Percentiles rank a stretch among this genome's conserved stretches.
Conservation (phyloP, 2,797 vertebrate species). For the Argentina silus region DNA sequence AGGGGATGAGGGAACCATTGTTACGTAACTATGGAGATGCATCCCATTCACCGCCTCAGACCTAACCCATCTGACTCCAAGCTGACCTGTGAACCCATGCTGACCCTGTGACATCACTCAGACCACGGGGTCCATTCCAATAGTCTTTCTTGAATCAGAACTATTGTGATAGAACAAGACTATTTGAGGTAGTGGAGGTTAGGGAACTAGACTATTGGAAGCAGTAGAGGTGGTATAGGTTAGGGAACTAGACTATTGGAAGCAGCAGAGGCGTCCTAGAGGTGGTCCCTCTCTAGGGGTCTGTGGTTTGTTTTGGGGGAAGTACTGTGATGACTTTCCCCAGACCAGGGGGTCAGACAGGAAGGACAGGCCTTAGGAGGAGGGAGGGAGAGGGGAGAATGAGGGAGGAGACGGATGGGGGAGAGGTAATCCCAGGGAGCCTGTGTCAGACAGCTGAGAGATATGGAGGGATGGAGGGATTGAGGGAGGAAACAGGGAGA, state of each 20-base stretch:
- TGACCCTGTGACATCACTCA: not conserved
- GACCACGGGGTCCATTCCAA: too few species aligned
- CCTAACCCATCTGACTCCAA: too few species aligned
- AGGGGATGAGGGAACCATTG: slow-evolving; percentile 49
- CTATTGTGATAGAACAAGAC: too few species aligned
- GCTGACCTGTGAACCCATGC: not conserved
- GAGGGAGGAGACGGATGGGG: not conserved
- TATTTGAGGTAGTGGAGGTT: too few species aligned
- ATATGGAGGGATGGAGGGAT: slow-evolving; percentile 13
- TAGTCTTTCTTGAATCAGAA: too few species aligned
- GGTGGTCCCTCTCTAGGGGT: not conserved
- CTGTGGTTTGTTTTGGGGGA: not conserved
- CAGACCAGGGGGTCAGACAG: slow-evolving; percentile 48
- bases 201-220: too few species aligned
- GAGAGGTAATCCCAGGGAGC: slow-evolving; percentile 65
- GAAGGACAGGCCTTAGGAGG: slow-evolving; percentile 54
- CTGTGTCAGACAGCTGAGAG: slow-evolving; percentile 62
- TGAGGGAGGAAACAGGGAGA: slow-evolving; percentile 21
- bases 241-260: too few species aligned
- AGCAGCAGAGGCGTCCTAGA: too few species aligned
- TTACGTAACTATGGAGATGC: not conserved
- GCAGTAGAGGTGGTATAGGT: too few species aligned
- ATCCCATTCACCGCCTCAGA: too few species aligned
- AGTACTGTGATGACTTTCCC: not conserved
- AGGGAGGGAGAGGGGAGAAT: not conserved